A percentile compares a stretch with the other conserved stretches of the same genome.
phyloP scores from a whole-genome alignment of 2,113 vertebrate genomes.

The Lipophrys pholis region DNA sequence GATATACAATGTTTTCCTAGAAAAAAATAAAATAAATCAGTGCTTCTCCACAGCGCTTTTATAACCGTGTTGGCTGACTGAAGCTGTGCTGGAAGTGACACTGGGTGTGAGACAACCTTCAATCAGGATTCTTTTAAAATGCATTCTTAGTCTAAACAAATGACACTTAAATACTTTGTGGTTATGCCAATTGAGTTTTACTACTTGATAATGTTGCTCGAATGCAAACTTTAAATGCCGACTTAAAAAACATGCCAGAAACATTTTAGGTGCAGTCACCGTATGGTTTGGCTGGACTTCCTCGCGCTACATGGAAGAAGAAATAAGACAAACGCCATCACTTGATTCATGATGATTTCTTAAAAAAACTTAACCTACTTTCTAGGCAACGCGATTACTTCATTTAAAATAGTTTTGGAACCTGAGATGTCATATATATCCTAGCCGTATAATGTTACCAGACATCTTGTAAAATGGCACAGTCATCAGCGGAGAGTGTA shows the following conservation, averaged over 20 bases:
- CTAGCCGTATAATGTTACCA: background rate
- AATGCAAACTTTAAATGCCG: slow-evolving; percentile 1
- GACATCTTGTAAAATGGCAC: background rate
- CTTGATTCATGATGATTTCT: slow-evolving; percentile 40
- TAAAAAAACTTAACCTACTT: slow-evolving; percentile 30
- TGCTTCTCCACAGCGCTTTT: background rate
- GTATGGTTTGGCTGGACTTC: background rate
- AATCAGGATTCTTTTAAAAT: slow-evolving; percentile 26
- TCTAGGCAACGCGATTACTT: slow-evolving; percentile 37
- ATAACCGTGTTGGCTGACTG: background rate
- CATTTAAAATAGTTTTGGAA: slow-evolving; percentile 36
- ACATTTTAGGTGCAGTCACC: background rate
- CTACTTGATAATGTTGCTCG: slow-evolving; percentile 17
- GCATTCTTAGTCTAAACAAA: background rate
- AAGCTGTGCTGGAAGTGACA: background rate
- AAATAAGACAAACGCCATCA: slow-evolving; percentile 25
- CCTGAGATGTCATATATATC: background rate
- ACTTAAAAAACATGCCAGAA: background rate
- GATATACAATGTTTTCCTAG: background rate
- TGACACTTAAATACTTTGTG: background rate
- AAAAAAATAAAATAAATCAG: background rate
- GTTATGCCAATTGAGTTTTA: slow-evolving; percentile 26
- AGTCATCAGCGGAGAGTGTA: background rate
- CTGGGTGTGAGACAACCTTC: slow-evolving; percentile 13
- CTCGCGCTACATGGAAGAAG: slow-evolving; percentile 3